A percentile compares a stretch with the other conserved stretches of the same genome.
Evolutionary conservation across 2,113 vertebrate genomes (phyloP).

Genomic region (Pagrus major): DNA sequence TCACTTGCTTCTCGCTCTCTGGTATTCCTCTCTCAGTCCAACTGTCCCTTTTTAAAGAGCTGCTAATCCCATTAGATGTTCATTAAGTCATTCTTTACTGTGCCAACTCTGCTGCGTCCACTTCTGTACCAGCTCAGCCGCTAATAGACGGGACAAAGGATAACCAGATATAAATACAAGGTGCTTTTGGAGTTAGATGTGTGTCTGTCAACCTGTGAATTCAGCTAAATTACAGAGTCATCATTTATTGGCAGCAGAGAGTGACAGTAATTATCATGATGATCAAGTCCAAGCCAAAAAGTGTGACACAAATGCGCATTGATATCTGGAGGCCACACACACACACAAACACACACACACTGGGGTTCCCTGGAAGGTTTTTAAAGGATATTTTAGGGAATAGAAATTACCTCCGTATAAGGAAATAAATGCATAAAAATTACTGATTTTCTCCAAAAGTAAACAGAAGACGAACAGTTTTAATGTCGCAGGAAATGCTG

Average conservation of each 20-base stretch:
- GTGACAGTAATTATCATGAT: background rate
- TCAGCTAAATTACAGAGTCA: conserved; percentile 6
- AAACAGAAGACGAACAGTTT: too few species aligned
- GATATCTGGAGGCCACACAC: conserved; percentile 28
- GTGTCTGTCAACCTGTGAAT: background rate
- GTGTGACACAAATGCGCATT: conserved; percentile 13
- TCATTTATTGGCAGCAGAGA: background rate
- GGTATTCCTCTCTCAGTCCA: conserved; percentile 10
- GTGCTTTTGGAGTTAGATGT: conserved; percentile 16
- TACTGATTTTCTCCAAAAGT: too few species aligned
- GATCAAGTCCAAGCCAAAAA: background rate
- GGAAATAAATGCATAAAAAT: too few species aligned
- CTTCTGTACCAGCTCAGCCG: conserved; percentile 49
- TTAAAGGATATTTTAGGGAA: too few species aligned
- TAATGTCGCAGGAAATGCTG: too few species aligned
- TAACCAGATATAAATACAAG: conserved; percentile 19
- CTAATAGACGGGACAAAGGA: conserved; percentile 49
- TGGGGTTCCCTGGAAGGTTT: too few species aligned
- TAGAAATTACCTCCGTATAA: too few species aligned
- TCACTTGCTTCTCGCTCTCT: conserved; percentile 8
- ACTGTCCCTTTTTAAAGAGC: conserved; percentile 56
- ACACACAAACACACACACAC: conserved; percentile 1
- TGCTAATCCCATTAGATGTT: conserved; percentile 64
- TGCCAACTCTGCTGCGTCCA: conserved; percentile 29
- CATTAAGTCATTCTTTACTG: background rate